These are phyloP conservation scores for Atta cephalotes DNA, from an alignment of 1,140 invertebrate species.

Conservation along the genomic window DNA sequence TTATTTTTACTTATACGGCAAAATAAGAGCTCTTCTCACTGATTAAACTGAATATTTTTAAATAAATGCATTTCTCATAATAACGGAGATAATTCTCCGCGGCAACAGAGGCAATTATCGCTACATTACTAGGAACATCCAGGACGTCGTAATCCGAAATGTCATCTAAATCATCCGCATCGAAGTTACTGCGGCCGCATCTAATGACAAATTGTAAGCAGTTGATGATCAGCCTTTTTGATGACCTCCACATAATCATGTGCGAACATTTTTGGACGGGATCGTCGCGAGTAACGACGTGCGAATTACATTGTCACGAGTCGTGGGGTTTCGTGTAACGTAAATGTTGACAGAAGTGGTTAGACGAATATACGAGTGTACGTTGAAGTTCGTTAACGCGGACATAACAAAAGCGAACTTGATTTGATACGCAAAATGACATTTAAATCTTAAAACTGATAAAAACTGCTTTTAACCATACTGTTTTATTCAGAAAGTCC, in stretches of 20 bases:
- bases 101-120: not conserved
- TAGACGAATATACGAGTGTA: not conserved
- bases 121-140: conserved; percentile 75
- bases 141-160: conserved; percentile 74
- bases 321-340: not conserved
- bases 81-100: too few species aligned
- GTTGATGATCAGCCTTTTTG: conserved; percentile 73
- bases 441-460: conserved; percentile 18
- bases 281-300: conserved; percentile 35
- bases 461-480: not conserved
- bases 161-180: conserved; percentile 73
- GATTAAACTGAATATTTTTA: not conserved
- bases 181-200: conserved; percentile 69
- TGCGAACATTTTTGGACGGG: conserved; percentile 75
- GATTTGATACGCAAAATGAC: not conserved
- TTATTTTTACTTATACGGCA: not conserved
- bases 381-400: conserved; percentile 38
- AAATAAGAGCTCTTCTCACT: not conserved
- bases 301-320: conserved; percentile 46
- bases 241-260: conserved; percentile 81
- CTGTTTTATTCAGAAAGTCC: conserved; percentile 26
- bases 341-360: conserved; percentile 44
- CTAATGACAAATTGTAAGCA: conserved; percentile 72
- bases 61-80: not conserved
- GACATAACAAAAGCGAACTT: conserved; percentile 16